Evolutionary conservation across 1,140 invertebrate species (phyloP), one percentile per base, ranked within the genome.

Genomic region (Hyles vespertilio): DNA sequence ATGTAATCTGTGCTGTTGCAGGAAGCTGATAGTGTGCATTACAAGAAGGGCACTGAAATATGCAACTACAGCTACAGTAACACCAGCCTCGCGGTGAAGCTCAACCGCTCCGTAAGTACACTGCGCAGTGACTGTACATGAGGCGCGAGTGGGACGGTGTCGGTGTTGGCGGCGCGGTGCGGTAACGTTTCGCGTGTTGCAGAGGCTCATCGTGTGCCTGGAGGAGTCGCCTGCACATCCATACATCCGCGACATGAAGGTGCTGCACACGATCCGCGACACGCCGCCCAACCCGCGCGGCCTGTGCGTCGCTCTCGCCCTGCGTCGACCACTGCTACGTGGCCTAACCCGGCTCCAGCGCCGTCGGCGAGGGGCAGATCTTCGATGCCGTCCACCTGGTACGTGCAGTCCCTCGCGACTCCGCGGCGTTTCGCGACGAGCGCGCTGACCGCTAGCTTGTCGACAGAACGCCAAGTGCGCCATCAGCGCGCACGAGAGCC

Each of bases 241-340:
- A 99, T 91, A 99, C 90, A 99, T 99, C 68, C 93, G 96, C 51
- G 98, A 99, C 85, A 99, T 99, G 98, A 98, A 98, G 90, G 96
- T 99, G 34, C 91, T 99, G 67, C 98, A 99, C 84, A 99, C 97
- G 55, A 99, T 99, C 79, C 92, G 97, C 66, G 98, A 99, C 84
- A 99, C 98, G 54, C 98, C 98, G 57, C 95, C 96, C 46, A 99
- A 99, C 91, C 94, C 95, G 34, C 91, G 92, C 69, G 98, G 98
- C 8, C 90, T 99, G 44, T 97, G 97, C 90, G 97, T n/a, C 97
- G 57, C 91, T 99, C 3, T 98, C 97, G 46, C 94, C 94, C 68
- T 94, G 94, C 79, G 92, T 91, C 51, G 97, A 98, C 56, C 95
- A 96, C 90, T 98, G 96, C 89, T 98, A 95, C 89, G 89, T 99